phyloP scores from a whole-genome alignment of 2,888 invertebrate genomes.

The Lycophotia porphyrea region DNA sequence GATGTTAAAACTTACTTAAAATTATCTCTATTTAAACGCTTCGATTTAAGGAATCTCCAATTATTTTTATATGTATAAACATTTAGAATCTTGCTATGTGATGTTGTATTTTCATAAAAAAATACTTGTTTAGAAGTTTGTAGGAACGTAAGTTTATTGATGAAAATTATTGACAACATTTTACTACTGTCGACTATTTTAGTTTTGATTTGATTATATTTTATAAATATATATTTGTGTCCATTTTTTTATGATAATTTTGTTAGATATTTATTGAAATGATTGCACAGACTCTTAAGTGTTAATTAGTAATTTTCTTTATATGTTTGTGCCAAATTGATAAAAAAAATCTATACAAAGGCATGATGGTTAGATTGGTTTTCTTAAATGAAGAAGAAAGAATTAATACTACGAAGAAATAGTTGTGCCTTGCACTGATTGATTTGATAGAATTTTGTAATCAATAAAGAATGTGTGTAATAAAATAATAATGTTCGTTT shows the following conservation, averaged over 20 bases:
- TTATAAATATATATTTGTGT: conserved; percentile 19
- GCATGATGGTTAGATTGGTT: conserved; percentile 17
- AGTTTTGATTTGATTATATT: conserved; percentile 48
- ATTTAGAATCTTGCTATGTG: conserved; percentile 66
- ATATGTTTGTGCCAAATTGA: conserved; percentile 63
- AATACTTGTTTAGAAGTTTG: conserved; percentile 45
- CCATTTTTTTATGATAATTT: conserved; percentile 43
- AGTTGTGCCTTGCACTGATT: conserved; percentile 65
- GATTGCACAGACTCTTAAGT: conserved; percentile 40
- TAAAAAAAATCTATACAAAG: conserved; percentile 18
- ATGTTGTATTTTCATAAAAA: conserved; percentile 61
- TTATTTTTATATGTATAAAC: conserved; percentile 68
- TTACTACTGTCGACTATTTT: conserved; percentile 50
- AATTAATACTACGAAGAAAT: conserved; percentile 33
- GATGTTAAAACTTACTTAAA: conserved; percentile 48
- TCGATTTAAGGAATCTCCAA: conserved; percentile 65
- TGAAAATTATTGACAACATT: conserved; percentile 32
- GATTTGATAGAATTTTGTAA: conserved; percentile 67
- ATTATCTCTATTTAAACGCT: conserved; percentile 54
- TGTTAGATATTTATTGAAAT: conserved; percentile 50
- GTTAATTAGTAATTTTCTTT: conserved; percentile 37
- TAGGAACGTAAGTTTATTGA: conserved; percentile 46
- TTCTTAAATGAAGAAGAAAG: conserved; percentile 28
- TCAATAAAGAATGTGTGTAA: conserved; percentile 74
- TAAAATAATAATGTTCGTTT: conserved; percentile 63